A percentile compares a stretch with the other conserved stretches of the same genome.
phyloP scores from a whole-genome alignment of 2,888 invertebrate species.

The Hydrotaea cyrtoneurina region DNA sequence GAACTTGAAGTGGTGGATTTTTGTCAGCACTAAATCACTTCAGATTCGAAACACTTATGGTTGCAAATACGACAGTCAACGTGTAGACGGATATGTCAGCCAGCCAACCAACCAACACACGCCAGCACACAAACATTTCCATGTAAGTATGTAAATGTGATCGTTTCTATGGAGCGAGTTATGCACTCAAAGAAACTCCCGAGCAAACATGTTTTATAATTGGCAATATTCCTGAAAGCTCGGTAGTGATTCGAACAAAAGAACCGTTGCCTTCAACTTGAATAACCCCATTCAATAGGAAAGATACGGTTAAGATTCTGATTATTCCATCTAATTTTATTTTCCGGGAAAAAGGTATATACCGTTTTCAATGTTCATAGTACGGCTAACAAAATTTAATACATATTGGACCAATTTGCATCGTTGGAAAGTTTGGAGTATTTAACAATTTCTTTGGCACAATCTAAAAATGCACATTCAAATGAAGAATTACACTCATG shows the following conservation, averaged over 20 bases:
- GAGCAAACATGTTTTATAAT: background rate
- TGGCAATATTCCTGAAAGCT: background rate
- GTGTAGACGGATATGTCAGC: slow-evolving; percentile 5
- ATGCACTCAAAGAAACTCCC: slow-evolving; percentile 6
- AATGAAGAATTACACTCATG: too few relatives aligned
- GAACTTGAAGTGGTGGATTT: slow-evolving; percentile 31
- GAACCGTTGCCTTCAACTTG: too few relatives aligned
- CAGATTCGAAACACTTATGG: slow-evolving; percentile 24
- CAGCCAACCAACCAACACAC: slow-evolving; percentile 12
- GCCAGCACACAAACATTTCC: background rate
- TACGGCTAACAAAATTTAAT: too few relatives aligned
- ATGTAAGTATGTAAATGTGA: background rate
- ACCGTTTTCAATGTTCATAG: too few relatives aligned
- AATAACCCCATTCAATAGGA: too few relatives aligned
- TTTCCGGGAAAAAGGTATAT: too few relatives aligned
- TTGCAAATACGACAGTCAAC: slow-evolving; percentile 1
- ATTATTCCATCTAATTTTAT: too few relatives aligned
- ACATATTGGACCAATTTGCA: too few relatives aligned
- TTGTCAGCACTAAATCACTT: slow-evolving; percentile 40
- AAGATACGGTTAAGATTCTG: too few relatives aligned
- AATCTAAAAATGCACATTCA: too few relatives aligned
- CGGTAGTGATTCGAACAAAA: background rate
- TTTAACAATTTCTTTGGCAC: too few relatives aligned
- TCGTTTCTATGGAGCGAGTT: background rate
- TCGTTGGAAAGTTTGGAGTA: too few relatives aligned